Evolutionary conservation across 2,888 invertebrate species (phyloP), one percentile per base, ranked within the genome.

Genomic region (Dilophus febrilis): DNA sequence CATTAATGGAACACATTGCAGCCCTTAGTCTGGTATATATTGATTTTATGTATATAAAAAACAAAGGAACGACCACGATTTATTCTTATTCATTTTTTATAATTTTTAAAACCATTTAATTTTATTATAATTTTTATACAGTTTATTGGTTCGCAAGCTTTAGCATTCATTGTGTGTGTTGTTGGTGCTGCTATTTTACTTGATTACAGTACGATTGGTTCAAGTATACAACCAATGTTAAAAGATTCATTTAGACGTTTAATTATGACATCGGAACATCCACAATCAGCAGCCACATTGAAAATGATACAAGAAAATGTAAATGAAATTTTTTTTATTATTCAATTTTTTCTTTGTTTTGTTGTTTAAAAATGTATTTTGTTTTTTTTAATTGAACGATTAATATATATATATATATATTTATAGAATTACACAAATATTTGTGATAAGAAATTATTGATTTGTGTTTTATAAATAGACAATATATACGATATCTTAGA

Each of bases 291-390:
- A 38, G 65, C 69, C 47, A 74, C 78, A 37, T 66, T 90, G 17
- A 72, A 76, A 51, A 73, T 81, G 69, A 76, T 88, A 35, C 88
- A 90, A 57, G 86, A 88, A 67, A 80, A 78, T 50, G 84, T 84
- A 65, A 74, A 76, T n/a, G n/a, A n/a, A n/a, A n/a, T n/a, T n/a
- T n/a, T n/a, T n/a, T n/a, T n/a, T n/a, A n/a, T n/a, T n/a, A n/a
- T n/a, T n/a, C n/a, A n/a, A n/a, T n/a, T n/a, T n/a, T n/a, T n/a
- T n/a, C n/a, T n/a, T n/a, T n/a, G n/a, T n/a, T n/a, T n/a, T n/a
- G n/a, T n/a, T n/a, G n/a, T n/a, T n/a, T n/a, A n/a, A n/a, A n/a
- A n/a, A n/a, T n/a, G n/a, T n/a, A n/a, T n/a, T n/a, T n/a, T n/a
- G n/a, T n/a, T n/a, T n/a, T n/a, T n/a, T n/a, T n/a, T n/a, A n/a